Evolutionary conservation across 2,888 invertebrate species (phyloP).

Genomic region (Agonopterix heracliana): DNA sequence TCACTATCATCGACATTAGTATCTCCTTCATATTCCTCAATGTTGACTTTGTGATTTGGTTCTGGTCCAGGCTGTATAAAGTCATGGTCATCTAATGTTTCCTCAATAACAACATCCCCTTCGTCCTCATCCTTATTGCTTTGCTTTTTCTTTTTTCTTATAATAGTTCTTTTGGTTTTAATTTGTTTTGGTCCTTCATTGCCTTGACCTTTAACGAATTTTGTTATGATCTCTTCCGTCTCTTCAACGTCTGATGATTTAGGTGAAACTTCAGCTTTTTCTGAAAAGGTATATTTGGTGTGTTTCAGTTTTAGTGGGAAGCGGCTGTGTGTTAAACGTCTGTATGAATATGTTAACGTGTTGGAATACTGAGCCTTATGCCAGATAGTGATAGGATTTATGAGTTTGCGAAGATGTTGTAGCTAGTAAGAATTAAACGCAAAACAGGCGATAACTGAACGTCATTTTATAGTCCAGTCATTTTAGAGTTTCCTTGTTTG

Average conservation of each 20-base stretch:
- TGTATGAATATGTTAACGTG: too few species aligned
- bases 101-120: constrained; percentile 72
- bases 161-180: constrained; percentile 75
- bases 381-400: too few species aligned
- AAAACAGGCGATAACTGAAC: too few species aligned
- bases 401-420: too few species aligned
- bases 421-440: too few species aligned
- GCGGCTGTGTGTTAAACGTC: too few species aligned
- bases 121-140: constrained; percentile 26
- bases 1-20: constrained; percentile 33
- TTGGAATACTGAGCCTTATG: too few species aligned
- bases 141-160: constrained; percentile 56
- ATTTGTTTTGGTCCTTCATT: constrained; percentile 71
- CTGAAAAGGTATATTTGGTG: too few species aligned
- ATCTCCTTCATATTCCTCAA: constrained; percentile 55
- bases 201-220: constrained; percentile 70
- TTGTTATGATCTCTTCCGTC: constrained; percentile 77
- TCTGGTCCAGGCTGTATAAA: constrained; percentile 16
- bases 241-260: constrained; percentile 69
- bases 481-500: too few species aligned
- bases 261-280: constrained; percentile 44
- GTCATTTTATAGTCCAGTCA: too few species aligned
- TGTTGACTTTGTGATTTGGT: constrained; percentile 45
- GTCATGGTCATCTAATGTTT: constrained; percentile 59
- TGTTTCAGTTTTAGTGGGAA: too few species aligned